A percentile compares a stretch with the other conserved stretches of the same genome.
These are phyloP conservation scores for Sorex fumeus DNA, from an alignment of 2,113 vertebrate species.

Conservation along the genomic window DNA sequence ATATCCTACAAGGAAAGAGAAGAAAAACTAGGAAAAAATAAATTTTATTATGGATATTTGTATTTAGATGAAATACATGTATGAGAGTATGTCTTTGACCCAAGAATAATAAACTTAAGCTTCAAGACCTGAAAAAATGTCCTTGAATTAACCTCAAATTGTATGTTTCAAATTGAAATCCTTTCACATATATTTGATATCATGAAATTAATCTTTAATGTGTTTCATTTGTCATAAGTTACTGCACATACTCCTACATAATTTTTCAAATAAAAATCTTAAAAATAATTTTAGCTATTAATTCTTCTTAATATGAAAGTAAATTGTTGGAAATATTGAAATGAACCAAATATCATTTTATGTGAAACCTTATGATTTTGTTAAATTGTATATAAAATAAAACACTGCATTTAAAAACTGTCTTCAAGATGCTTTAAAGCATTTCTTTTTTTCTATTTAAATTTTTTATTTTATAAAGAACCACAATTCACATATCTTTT, in stretches of 20 bases:
- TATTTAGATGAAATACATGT: background rate
- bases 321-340: constrained; percentile 52
- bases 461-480: no score
- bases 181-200: background rate
- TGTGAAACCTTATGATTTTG: background rate
- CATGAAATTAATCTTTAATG: constrained; percentile 43
- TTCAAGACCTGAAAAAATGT: constrained; percentile 58
- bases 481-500: no score
- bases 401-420: no score
- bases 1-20: background rate
- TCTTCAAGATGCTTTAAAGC: no score
- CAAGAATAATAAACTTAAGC: constrained; percentile 55
- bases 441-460: no score
- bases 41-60: background rate
- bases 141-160: constrained; percentile 40
- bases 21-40: constrained; percentile 36
- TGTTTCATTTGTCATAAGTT: constrained; percentile 44
- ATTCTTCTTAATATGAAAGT: constrained; percentile 43
- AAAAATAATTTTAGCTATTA: constrained; percentile 41
- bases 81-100: constrained; percentile 17
- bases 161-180: background rate
- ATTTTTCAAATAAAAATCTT: constrained; percentile 7
- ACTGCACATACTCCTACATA: background rate
- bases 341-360: constrained; percentile 49
- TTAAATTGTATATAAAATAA: no score